Conservation (phyloP, 2,797 vertebrate genomes). For the Leptatherina wallacei region DNA sequence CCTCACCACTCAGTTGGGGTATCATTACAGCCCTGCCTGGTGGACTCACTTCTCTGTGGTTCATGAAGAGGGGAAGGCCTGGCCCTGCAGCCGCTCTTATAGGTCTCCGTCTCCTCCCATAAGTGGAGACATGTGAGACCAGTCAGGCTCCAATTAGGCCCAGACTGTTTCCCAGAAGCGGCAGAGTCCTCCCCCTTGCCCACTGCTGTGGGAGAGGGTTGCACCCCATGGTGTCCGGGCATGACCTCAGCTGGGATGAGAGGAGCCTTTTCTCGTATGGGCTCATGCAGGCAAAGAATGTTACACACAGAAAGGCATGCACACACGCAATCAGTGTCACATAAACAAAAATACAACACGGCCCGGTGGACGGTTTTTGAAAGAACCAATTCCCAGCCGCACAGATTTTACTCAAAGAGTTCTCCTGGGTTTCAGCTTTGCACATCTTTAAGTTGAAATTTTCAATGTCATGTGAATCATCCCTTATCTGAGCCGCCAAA, state of each 20-base stretch:
- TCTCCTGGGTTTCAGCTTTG: conserved; percentile 16
- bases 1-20: conserved; percentile 39
- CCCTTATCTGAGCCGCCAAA: background rate
- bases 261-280: conserved; percentile 23
- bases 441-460: conserved; percentile 1
- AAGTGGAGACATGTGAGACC: conserved; percentile 82
- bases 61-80: conserved; percentile 53
- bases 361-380: conserved; percentile 7
- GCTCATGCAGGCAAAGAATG: conserved; percentile 54
- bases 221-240: conserved; percentile 67
- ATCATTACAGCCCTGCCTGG: conserved; percentile 41
- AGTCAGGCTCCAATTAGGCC: conserved; percentile 77
- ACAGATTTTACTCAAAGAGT: conserved; percentile 13
- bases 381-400: conserved; percentile 26
- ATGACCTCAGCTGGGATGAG: conserved; percentile 68
- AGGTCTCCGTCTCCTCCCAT: conserved; percentile 66
- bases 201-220: conserved; percentile 57
- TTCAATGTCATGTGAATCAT: background rate
- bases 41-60: conserved; percentile 53
- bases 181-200: conserved; percentile 65
- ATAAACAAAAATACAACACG: conserved; percentile 28
- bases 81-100: conserved; percentile 40
- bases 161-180: conserved; percentile 82
- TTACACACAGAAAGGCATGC: conserved; percentile 21
- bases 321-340: conserved; percentile 24